Evolutionary conservation across 2,888 invertebrate species (phyloP).

Genomic region (Sceliomorpha sp.): DNA sequence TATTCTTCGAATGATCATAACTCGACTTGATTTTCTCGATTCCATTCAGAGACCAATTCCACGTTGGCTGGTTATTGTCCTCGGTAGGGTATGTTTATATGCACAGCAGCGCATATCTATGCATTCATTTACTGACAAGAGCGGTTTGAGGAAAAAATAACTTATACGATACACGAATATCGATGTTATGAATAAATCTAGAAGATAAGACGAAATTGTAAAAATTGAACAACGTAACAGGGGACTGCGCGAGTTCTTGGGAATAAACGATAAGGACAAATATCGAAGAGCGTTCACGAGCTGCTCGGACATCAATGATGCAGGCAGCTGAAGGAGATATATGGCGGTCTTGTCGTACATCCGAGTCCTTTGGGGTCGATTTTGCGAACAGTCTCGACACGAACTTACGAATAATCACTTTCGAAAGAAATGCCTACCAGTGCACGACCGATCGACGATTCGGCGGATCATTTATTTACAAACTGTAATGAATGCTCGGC

Average conservation of each 20-base stretch:
- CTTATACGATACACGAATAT: too few relatives aligned
- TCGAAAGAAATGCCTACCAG: conserved; percentile 50
- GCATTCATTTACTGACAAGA: too few relatives aligned
- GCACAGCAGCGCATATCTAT: too few relatives aligned
- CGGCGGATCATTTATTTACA: conserved; percentile 73
- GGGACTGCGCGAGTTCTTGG: background rate
- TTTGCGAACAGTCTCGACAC: conserved; percentile 69
- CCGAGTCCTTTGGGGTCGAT: conserved; percentile 75
- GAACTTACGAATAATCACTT: conserved; percentile 77
- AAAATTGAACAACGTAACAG: too few relatives aligned
- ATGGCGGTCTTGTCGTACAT: conserved; percentile 59
- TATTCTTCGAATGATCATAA: too few relatives aligned
- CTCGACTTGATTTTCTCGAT: too few relatives aligned
- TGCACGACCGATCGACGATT: conserved; percentile 64
- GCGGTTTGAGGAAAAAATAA: too few relatives aligned
- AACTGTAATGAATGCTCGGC: conserved; percentile 75
- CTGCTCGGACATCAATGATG: conserved; percentile 75
- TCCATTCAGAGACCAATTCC: too few relatives aligned
- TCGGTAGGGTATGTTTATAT: too few relatives aligned
- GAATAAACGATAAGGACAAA: conserved; percentile 34
- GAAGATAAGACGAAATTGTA: too few relatives aligned
- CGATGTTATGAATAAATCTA: too few relatives aligned
- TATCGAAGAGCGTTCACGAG: conserved; percentile 43
- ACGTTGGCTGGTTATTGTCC: too few relatives aligned
- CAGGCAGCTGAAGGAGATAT: conserved; percentile 74